Evolutionary conservation across 2,113 vertebrate species (phyloP).

Genomic region (Cervus canadensis): DNA sequence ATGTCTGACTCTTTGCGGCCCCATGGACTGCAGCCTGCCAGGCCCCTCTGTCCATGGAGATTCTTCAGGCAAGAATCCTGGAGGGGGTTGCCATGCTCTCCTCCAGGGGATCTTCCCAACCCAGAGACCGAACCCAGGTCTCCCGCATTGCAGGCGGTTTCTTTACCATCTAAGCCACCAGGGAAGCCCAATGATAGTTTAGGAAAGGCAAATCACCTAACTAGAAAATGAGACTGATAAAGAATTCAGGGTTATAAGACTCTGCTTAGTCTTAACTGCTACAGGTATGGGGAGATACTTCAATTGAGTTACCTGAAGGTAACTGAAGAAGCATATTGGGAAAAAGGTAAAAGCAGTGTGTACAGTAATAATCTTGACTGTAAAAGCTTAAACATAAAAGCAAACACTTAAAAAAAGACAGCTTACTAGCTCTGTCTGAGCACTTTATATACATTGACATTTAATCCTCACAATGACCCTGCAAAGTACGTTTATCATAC

Average conservation of each 20-base stretch:
- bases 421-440: not conserved
- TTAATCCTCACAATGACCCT: not conserved
- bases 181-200: not conserved
- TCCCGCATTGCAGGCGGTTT: accelerated
- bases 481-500: not conserved
- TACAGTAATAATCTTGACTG: not conserved
- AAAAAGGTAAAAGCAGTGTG: not conserved
- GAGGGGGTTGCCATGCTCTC: not conserved
- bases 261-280: not conserved
- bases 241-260: not conserved
- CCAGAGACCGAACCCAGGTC: not conserved
- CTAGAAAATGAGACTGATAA: not conserved
- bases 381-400: not conserved
- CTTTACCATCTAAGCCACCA: not conserved
- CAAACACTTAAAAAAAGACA: not conserved
- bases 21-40: not conserved
- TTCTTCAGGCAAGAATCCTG: not conserved
- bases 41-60: not conserved
- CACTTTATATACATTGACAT: not conserved
- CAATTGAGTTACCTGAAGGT: not conserved
- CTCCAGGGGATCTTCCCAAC: not conserved
- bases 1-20: accelerated
- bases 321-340: not conserved
- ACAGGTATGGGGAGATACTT: not conserved
- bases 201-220: not conserved